Evolutionary conservation across 1,140 invertebrate genomes (phyloP).

Genomic region (Popillia japonica): DNA sequence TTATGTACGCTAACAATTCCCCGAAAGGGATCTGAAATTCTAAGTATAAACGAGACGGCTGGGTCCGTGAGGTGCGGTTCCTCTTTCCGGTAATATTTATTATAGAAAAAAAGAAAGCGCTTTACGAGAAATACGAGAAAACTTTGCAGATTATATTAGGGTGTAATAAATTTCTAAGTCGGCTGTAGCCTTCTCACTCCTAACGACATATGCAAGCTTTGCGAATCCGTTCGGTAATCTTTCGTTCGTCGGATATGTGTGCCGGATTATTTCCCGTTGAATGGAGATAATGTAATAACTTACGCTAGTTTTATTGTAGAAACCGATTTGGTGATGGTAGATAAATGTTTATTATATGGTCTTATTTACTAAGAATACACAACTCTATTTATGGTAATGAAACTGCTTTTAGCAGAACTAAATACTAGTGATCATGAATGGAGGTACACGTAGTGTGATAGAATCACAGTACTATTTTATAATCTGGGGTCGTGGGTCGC

Average conservation of each 20-base stretch:
- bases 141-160: slow-evolving; percentile 15
- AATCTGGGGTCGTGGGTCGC: too few relatives aligned
- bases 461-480: too few relatives aligned
- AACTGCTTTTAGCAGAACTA: too few relatives aligned
- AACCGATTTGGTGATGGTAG: background rate
- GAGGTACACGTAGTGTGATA: too few relatives aligned
- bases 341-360: too few relatives aligned
- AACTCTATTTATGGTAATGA: too few relatives aligned
- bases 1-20: background rate
- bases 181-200: background rate
- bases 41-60: slow-evolving; percentile 2
- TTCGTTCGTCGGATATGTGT: background rate
- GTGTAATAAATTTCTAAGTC: background rate
- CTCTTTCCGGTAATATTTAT: slow-evolving; percentile 1
- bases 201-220: slow-evolving; percentile 1
- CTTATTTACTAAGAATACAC: too few relatives aligned
- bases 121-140: slow-evolving; percentile 15
- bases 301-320: background rate
- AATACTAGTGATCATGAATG: too few relatives aligned
- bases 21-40: background rate
- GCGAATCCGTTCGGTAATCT: background rate
- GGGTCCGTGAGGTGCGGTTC: background rate
- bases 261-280: background rate
- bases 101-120: background rate
- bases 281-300: background rate